Evolutionary conservation across 2,797 vertebrate genomes (phyloP).

Genomic region (Micrastur ruficollis): DNA sequence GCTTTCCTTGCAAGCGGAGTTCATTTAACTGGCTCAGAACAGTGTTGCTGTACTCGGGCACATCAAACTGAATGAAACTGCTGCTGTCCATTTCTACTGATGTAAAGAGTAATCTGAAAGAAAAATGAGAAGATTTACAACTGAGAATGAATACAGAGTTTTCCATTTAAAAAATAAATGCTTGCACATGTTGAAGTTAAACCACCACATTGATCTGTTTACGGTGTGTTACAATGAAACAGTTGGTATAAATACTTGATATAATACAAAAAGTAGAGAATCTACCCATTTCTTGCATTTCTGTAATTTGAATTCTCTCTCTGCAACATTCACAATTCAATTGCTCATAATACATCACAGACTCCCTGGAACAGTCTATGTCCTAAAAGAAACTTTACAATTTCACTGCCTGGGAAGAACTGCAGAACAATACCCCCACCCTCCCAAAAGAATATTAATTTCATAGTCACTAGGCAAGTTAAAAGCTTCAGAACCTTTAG

Average conservation of each 20-base stretch:
- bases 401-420: not conserved
- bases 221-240: not conserved
- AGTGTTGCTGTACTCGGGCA: constrained; percentile 97
- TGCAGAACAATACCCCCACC: not conserved
- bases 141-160: not conserved
- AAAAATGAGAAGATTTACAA: constrained; percentile 39
- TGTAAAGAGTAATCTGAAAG: constrained; percentile 67
- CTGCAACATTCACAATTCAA: not conserved
- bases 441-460: not conserved
- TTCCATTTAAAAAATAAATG: not conserved
- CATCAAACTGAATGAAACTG: constrained; percentile 98
- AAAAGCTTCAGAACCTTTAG: not conserved
- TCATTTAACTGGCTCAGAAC: constrained; percentile 97
- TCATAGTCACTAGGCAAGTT: not conserved
- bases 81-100: constrained; percentile 95
- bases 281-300: not conserved
- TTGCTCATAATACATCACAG: not conserved
- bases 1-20: constrained; percentile 94
- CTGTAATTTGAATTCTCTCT: not conserved
- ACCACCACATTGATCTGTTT: not conserved
- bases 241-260: not conserved
- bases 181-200: not conserved
- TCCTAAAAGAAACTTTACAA: not conserved
- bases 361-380: not conserved
- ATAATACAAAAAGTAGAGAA: not conserved